Evolutionary conservation across 2,888 invertebrate genomes (phyloP), one percentile per base, ranked within the genome.

Genomic region (Smittia aterrima): DNA sequence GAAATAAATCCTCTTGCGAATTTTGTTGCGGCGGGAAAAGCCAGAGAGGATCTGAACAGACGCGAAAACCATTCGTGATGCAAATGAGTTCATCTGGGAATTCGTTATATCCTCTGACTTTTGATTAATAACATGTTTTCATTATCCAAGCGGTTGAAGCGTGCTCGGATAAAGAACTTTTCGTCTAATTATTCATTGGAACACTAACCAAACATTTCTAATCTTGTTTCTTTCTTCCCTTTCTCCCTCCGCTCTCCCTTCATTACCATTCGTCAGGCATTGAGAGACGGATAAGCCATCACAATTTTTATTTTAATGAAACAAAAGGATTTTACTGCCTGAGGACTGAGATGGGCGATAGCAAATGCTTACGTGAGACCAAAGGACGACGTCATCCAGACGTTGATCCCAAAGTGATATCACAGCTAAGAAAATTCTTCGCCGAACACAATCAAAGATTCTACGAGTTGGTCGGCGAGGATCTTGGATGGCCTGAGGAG

Each of bases 291-390:
- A 90, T 94, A 77, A 90, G 90, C 74, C 87, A 90, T 79, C 92
- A 92, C 82, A 94, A 96, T 83, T 95, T 98, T 83, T 96, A 96
- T 84, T 98, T 95, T 85, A 98, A 99, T 85, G 91, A 92, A 84
- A 96, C 95, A 16, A 96, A 97, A 83, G 96, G 98, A 75, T 96
- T 99, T 85, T 98, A 93, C 84, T 98, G 98, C 82, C 85, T 93
- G 80, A 86, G 93, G 79, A 90, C 94, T 83, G 91, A 93, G 82
- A 91, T 90, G 77, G 89, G 91, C 78, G 88, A 94, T 87, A 72
- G 53, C n/a, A 87, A 94, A 84, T 89, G 97, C 87, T 84, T 97
- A 84, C 81, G 90, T 81, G 87, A 92, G 84, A 88, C 96, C 83
- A 90, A 93, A 80, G 90, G 93, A 74, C 86, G 92, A 47, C 88